These are phyloP conservation scores for Subacronicta megacephala DNA, from an alignment of 2,888 invertebrate genomes.

Conservation along the genomic window DNA sequence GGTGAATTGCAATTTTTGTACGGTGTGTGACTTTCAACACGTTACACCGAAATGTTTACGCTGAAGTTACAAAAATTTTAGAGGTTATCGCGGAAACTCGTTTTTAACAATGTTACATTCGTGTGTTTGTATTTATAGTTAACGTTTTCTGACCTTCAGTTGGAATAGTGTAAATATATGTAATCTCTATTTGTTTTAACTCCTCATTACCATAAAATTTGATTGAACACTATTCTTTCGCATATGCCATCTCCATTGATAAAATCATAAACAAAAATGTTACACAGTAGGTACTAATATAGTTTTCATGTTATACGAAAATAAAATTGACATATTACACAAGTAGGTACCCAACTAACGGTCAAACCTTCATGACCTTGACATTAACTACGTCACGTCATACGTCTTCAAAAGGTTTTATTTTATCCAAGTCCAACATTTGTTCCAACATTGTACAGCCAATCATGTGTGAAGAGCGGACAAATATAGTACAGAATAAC, in stretches of 20 bases:
- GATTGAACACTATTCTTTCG: too few species aligned
- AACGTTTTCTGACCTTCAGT: conserved; percentile 20
- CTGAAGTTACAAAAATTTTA: conserved; percentile 24
- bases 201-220: too few species aligned
- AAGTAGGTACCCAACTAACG: conserved; percentile 14
- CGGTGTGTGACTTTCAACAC: conserved; percentile 14
- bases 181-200: too few species aligned
- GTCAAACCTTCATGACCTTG: conserved; percentile 39
- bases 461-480: not conserved
- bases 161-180: too few species aligned
- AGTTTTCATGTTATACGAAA: conserved; percentile 10
- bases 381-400: conserved; percentile 29
- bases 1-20: conserved; percentile 10
- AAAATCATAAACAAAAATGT: too few species aligned
- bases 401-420: conserved; percentile 15
- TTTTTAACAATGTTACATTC: conserved; percentile 8
- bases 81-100: conserved; percentile 35
- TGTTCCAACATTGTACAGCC: conserved; percentile 9
- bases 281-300: not conserved
- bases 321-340: conserved; percentile 28
- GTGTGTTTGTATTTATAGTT: not conserved
- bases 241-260: too few species aligned
- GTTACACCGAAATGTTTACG: conserved; percentile 19
- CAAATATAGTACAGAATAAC: not conserved
- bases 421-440: conserved; percentile 34